Evolutionary conservation across 2,888 invertebrate genomes (phyloP), one percentile per base, ranked within the genome.

Genomic region (Macrosoma leucophasiata): DNA sequence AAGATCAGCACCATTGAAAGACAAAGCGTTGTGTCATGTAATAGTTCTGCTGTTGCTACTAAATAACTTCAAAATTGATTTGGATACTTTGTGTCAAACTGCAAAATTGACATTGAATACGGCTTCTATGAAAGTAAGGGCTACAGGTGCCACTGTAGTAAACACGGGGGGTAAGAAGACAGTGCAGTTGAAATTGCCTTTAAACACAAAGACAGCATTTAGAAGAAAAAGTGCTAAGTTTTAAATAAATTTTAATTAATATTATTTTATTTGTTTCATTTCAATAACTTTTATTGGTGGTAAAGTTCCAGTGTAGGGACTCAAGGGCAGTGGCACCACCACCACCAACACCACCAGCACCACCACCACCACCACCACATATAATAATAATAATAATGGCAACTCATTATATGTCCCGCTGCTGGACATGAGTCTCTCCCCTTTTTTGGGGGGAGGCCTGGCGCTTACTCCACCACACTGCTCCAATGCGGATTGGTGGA

Each of bases 11-110:
- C 70, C 65, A 1, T 71, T 58, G 8, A 75, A 70, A 42, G 84
- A 84, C 24, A 84, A 77, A 34, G 50, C 73, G 0, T 39, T 82
- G 4, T 81, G 81, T 25, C 64, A 78, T 17, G 67, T 69, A 0
- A 53, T 82, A 31, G 77, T 84, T 1, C 65, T 78, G 11, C 40
- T 76, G 11, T 44, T 82, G 10, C 33, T 82, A 1, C 50, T 84
- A 10, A 79, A 73, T 44, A 66, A 73, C 36, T 69, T 58, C 19
- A 77, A 72, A 39, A 58, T 75, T 47, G 62, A 69, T 1, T 36
- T 78, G 4, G 70, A 71, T 1, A 50, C 51, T 2, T 38, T 84
- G 0, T 66, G 70, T 36, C 58, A 64, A 8, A 52, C 57, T 2
- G 27, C 64, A 0, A 82, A 78, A 22, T 32, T 71, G 2, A 58